Evolutionary conservation across 1,140 invertebrate species (phyloP), one percentile per base, ranked within the genome.

Genomic region (Habropoda laboriosa): DNA sequence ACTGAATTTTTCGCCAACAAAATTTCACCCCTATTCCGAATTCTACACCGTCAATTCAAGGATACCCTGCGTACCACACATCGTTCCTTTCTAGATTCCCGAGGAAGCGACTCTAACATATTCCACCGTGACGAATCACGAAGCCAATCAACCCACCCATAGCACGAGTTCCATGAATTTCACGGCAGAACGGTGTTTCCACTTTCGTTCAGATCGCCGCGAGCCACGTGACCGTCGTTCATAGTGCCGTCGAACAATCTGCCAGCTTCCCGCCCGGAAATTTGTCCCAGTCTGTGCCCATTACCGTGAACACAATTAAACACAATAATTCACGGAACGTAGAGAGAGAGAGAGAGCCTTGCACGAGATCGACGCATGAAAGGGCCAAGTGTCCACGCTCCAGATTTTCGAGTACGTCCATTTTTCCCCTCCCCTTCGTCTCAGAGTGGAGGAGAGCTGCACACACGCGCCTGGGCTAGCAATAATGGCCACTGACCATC

Each of bases 301-400:
- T 86, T 86, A 85, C 57, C 82, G 72, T 67, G 71, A 53, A 61
- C 58, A 91, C 90, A 92, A 93, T 92, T 91, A 91, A 91, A 80
- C 87, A 86, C 90, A 92, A 93, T 93, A 92, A 92, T 93, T 92
- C 91, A 93, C 71, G 16, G 24, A 7, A 57, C 12, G 24, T n/a
- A n/a, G n/a, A n/a, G n/a, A n/a, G n/a, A 47, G 40, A 49, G 57
- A 18, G 32, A 38, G 78, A 30, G 1, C 45, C 3, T 13, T 42
- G 49, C 40, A 60, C 51, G 68, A 66, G 63, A 57, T 40, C 32
- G 45, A 64, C 53, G 64, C 1, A 51, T 61, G 68, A 75, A 83
- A 75, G 64, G 61, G 53, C 58, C 27, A 58, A 27, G 49, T 74
- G 73, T 81, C 77, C n/a, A 76, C 83, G 86, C 73, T 85, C 79